A percentile compares a stretch with the other conserved stretches of the same genome.
These are phyloP conservation scores for Agrotis segetum DNA, from an alignment of 2,888 invertebrate genomes.

Conservation along the genomic window DNA sequence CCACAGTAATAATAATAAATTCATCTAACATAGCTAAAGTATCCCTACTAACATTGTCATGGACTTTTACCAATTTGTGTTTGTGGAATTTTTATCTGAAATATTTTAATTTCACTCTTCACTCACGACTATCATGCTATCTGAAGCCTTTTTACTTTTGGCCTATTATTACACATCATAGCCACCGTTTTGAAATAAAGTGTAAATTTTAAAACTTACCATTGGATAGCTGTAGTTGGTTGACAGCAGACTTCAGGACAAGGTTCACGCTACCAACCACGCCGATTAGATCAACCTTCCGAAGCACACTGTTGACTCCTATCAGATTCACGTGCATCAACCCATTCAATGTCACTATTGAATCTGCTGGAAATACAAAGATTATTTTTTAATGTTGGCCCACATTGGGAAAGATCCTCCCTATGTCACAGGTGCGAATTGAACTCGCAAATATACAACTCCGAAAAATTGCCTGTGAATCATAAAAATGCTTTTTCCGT, in stretches of 20 bases:
- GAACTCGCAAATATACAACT: too few species aligned
- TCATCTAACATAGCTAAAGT: too few species aligned
- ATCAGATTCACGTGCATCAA: conserved; percentile 79
- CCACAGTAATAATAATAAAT: too few species aligned
- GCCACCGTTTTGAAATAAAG: neutral
- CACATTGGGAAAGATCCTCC: too few species aligned
- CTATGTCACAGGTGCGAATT: too few species aligned
- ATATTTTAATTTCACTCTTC: neutral
- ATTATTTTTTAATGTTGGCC: too few species aligned
- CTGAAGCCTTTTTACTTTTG: neutral
- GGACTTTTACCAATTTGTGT: too few species aligned
- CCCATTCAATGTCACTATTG: conserved; percentile 74
- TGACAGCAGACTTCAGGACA: conserved; percentile 67
- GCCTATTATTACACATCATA: neutral
- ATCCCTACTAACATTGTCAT: too few species aligned
- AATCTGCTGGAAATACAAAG: conserved; percentile 69
- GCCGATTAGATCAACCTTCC: conserved; percentile 78
- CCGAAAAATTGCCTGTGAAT: too few species aligned
- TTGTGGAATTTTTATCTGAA: too few species aligned
- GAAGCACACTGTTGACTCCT: conserved; percentile 76
- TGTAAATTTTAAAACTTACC: conserved; percentile 70
- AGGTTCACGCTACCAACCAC: conserved; percentile 79
- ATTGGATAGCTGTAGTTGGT: conserved; percentile 74
- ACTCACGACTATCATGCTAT: neutral
- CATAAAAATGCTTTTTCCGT: too few species aligned